Conservation (phyloP, 2,113 vertebrate species). For the Cephalopholis sonnerati region DNA sequence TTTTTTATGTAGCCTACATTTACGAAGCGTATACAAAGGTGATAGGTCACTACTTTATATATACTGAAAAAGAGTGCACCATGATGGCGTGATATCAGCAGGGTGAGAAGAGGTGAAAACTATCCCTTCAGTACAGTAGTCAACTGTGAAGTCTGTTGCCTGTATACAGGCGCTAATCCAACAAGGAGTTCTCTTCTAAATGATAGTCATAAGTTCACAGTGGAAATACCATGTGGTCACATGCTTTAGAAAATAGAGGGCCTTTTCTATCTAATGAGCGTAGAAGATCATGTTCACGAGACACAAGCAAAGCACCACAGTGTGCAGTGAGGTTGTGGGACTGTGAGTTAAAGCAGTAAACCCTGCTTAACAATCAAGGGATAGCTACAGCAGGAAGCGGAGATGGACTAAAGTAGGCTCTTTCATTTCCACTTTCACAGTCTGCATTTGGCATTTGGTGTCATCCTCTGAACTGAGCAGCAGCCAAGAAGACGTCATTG, state of each 20-base stretch:
- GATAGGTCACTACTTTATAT: background rate
- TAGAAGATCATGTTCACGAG: conserved; percentile 63
- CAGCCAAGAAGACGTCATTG: background rate
- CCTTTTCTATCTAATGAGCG: conserved; percentile 53
- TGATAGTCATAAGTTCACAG: conserved; percentile 58
- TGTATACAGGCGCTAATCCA: conserved; percentile 16
- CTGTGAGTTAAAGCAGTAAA: conserved; percentile 24
- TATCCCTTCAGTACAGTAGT: background rate
- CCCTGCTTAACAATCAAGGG: conserved; percentile 12
- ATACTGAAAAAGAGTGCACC: background rate
- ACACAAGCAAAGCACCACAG: conserved; percentile 30
- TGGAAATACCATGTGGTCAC: conserved; percentile 54
- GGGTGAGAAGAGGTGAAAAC: background rate
- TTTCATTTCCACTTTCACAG: conserved; percentile 9
- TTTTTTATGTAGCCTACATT: background rate
- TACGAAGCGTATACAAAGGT: background rate
- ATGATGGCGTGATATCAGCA: background rate
- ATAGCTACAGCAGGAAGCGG: conserved; percentile 6
- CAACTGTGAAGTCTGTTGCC: background rate
- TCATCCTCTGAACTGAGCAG: background rate
- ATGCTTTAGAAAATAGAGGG: conserved; percentile 61
- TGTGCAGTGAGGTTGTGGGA: conserved; percentile 5
- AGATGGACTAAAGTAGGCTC: conserved; percentile 1
- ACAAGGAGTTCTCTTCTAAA: conserved; percentile 30
- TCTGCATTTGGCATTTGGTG: background rate